Base-by-base conservation (phyloP, 1,140 invertebrate genomes). In the Asobara japonica region DNA sequence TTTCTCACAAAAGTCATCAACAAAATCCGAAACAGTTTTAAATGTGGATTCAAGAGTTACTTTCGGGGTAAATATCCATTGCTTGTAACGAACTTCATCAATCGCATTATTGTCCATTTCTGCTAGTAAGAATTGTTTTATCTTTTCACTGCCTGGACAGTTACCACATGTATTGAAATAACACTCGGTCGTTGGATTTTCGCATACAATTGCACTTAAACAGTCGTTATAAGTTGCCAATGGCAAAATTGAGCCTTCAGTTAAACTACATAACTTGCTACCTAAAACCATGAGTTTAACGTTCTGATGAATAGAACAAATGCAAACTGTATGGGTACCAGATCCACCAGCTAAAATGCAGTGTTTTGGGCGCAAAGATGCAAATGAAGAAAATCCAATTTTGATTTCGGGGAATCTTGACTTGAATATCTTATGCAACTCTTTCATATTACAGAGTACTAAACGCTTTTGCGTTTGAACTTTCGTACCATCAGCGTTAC, bases 241-340 rank as follows among this genome's bases (percentile, higher is more conserved):
- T 33, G 61, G 20, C 11, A 8, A 20, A n/a, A 7, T 18, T 18
- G 20, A n/a, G 56, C 60, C 56, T 65, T 31, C 16, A 31, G 64
- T 72, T 5, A 71, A 70, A 27, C 11, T 27, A 62, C 36, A 62
- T 31, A 20, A 22, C n/a, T 64, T n/a, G 33, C 29, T 31, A 65
- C 45, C 72, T 45, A 65, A 18, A 20, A 80, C 71, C 75, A 79
- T 78, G 22, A 81, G 72, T 68, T 77, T 78, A 1, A 77, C 45
- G 38, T 81, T 81, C 61, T 79, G 77, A 73, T 79, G 76, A 30
- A 71, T 66, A 1, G 62, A 30, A 71, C 78, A 80, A 16, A 80
- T 73, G 62, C 76, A 80, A 27, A 75, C 72, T 20, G 74, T 72
- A 61, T 81, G 66, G 11, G 74, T 78, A 5, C 77, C 75, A 68